These are phyloP conservation scores for Tinamus major DNA, from an alignment of 2,797 vertebrate species.

Conservation along the genomic window DNA sequence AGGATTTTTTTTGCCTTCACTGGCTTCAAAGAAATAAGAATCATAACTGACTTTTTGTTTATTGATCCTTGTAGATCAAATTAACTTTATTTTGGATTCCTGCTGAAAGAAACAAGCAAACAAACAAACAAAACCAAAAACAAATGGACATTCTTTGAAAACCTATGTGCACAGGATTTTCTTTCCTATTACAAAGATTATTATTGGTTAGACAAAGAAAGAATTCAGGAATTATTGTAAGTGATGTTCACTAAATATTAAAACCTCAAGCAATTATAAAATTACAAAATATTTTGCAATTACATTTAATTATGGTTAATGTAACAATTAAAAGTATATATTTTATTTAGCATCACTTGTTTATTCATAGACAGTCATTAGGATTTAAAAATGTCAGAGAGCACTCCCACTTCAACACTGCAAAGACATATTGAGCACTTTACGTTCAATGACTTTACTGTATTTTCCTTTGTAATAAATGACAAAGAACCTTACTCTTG, in stretches of 20 bases:
- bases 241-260: conserved; percentile 73
- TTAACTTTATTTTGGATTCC: conserved; percentile 84
- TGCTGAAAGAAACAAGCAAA: conserved; percentile 71
- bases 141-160: conserved; percentile 79
- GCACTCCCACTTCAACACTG: conserved; percentile 53
- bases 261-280: conserved; percentile 76
- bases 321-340: conserved; percentile 66
- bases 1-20: conserved; percentile 79
- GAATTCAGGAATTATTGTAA: conserved; percentile 77
- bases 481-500: not conserved
- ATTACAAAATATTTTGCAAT: conserved; percentile 73
- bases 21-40: conserved; percentile 81
- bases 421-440: conserved; percentile 49
- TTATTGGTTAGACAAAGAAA: conserved; percentile 64
- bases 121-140: conserved; percentile 1
- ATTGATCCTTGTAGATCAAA: conserved; percentile 82
- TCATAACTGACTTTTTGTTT: conserved; percentile 79
- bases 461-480: conserved; percentile 37
- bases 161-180: conserved; percentile 57
- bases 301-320: conserved; percentile 66
- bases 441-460: conserved; percentile 29
- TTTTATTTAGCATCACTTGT: conserved; percentile 57
- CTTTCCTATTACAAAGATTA: conserved; percentile 72
- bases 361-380: conserved; percentile 74
- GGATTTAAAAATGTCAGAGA: conserved; percentile 65